Evolutionary conservation across 2,797 vertebrate genomes (phyloP).

Genomic region (Tenualosa thibaudeaui): DNA sequence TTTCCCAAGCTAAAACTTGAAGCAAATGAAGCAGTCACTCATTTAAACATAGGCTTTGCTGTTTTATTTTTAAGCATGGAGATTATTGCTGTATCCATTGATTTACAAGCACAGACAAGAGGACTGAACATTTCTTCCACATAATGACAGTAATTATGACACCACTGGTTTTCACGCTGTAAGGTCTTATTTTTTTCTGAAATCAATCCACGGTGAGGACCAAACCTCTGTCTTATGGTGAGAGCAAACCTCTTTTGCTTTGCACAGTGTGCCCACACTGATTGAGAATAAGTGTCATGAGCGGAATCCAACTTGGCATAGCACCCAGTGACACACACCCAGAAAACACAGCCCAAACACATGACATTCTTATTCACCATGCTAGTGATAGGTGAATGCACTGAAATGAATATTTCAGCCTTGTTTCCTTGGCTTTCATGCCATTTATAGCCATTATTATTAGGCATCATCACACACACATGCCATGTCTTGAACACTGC

Average conservation of each 20-base stretch:
- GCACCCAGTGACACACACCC: neutral
- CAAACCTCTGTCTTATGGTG: neutral
- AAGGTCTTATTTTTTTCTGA: neutral
- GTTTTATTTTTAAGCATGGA: neutral
- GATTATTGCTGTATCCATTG: neutral
- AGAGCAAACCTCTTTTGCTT: neutral
- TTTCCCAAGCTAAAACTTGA: neutral
- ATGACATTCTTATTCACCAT: neutral
- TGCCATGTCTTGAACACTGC: neutral
- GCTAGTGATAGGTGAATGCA: neutral
- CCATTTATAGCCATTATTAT: no score
- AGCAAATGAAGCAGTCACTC: neutral
- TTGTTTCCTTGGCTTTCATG: no score
- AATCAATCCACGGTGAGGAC: neutral
- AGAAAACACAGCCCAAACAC: neutral
- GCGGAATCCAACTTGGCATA: neutral
- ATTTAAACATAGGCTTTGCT: neutral
- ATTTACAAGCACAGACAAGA: neutral
- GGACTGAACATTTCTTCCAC: neutral
- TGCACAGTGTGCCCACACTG: neutral
- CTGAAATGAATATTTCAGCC: neutral
- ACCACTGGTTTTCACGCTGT: neutral
- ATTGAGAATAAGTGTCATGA: neutral
- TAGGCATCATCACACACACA: neutral
- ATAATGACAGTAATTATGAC: conserved; percentile 4